These are phyloP conservation scores for Marronus borbonicus DNA, from an alignment of 2,888 invertebrate species.

Conservation along the genomic window DNA sequence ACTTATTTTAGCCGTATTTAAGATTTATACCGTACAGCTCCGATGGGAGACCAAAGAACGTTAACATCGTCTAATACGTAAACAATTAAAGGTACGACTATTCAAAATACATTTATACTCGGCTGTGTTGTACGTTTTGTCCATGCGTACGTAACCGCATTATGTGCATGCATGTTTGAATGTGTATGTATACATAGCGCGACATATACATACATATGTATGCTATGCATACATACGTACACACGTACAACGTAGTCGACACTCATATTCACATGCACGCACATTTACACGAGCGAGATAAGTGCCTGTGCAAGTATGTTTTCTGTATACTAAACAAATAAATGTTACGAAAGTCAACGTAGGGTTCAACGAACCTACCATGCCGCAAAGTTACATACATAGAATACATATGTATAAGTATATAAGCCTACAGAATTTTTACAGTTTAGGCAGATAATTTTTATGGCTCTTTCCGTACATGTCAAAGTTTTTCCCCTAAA, in stretches of 20 bases:
- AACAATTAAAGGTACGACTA: slow-evolving; percentile 24
- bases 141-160: slow-evolving; percentile 10
- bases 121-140: not conserved
- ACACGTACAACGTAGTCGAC: slow-evolving; percentile 5
- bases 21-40: not conserved
- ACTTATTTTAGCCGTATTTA: not conserved
- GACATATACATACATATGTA: slow-evolving; percentile 17
- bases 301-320: slow-evolving; percentile 51
- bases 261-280: slow-evolving; percentile 36
- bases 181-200: slow-evolving; percentile 7
- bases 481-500: slow-evolving; percentile 31
- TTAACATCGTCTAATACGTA: slow-evolving; percentile 17
- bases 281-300: slow-evolving; percentile 49
- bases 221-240: slow-evolving; percentile 17
- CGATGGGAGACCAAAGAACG: slow-evolving; percentile 1
- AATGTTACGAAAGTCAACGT: slow-evolving; percentile 53
- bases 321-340: slow-evolving; percentile 54
- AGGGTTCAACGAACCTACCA: slow-evolving; percentile 52
- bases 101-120: slow-evolving; percentile 17
- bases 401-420: slow-evolving; percentile 25
- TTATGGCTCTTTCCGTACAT: slow-evolving; percentile 19
- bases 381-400: slow-evolving; percentile 40
- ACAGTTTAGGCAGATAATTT: slow-evolving; percentile 39
- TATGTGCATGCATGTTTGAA: slow-evolving; percentile 15
- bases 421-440: slow-evolving; percentile 31